These are phyloP conservation scores for Microplitis manilae DNA, from an alignment of 2,888 invertebrate species.

Conservation along the genomic window DNA sequence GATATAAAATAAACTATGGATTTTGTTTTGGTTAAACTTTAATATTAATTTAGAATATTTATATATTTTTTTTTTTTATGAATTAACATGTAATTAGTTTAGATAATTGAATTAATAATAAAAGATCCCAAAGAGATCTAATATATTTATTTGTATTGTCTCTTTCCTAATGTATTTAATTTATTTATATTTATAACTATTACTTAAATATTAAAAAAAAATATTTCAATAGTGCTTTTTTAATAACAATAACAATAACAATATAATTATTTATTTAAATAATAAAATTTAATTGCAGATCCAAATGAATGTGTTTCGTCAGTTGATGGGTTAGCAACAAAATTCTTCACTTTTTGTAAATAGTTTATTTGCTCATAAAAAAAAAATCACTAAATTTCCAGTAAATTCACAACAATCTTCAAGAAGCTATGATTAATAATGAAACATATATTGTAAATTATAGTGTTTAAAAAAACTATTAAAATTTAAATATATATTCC, in stretches of 20 bases:
- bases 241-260: neutral
- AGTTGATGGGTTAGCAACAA: constrained; percentile 57
- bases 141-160: neutral
- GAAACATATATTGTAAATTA: constrained; percentile 45
- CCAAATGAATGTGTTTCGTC: constrained; percentile 58
- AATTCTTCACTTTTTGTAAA: constrained; percentile 58
- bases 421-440: constrained; percentile 41
- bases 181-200: neutral
- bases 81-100: constrained; percentile 25
- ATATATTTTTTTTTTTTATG: neutral
- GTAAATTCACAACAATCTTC: constrained; percentile 43
- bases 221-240: neutral
- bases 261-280: constrained; percentile 13
- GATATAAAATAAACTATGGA: constrained; percentile 19
- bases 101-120: neutral
- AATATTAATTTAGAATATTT: neutral
- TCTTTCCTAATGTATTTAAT: neutral
- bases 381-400: constrained; percentile 38
- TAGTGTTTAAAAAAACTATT: constrained; percentile 28
- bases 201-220: neutral
- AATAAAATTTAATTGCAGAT: constrained; percentile 62
- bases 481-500: neutral
- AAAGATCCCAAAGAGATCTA: constrained; percentile 14
- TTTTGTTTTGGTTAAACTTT: constrained; percentile 16
- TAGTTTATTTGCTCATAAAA: constrained; percentile 52